Evolutionary conservation across 1,140 invertebrate genomes (phyloP).

Genomic region (Meloidogyne chitwoodi): DNA sequence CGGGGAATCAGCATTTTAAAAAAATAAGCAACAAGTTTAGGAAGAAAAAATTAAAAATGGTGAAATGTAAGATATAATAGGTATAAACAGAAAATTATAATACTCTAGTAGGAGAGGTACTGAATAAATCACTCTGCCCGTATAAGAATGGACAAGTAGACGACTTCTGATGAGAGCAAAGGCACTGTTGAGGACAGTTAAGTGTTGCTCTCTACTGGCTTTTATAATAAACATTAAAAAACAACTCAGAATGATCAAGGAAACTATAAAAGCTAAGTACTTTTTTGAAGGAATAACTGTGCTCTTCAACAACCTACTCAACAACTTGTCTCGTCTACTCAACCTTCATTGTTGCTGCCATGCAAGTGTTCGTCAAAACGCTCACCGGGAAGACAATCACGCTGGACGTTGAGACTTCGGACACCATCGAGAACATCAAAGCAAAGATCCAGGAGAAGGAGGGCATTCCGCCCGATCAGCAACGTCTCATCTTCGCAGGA

Average conservation of each 20-base stretch:
- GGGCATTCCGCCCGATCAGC: slow-evolving; percentile 45
- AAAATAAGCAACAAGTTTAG: too few relatives aligned
- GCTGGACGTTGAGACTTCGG: slow-evolving; percentile 63
- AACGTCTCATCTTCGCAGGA: slow-evolving; percentile 57
- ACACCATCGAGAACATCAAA: slow-evolving; percentile 62
- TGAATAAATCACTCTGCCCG: neutral
- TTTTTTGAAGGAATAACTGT: neutral
- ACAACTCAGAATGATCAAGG: too few relatives aligned
- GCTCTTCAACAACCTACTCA: too few relatives aligned
- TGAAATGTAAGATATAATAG: too few relatives aligned
- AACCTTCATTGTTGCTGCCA: neutral
- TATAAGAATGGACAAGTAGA: neutral
- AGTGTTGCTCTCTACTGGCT: too few relatives aligned
- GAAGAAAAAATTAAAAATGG: too few relatives aligned
- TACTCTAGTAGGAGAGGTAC: too few relatives aligned
- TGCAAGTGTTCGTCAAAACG: slow-evolving; percentile 63
- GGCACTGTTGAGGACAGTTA: too few relatives aligned
- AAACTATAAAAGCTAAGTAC: neutral
- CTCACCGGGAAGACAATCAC: slow-evolving; percentile 65
- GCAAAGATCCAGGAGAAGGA: slow-evolving; percentile 64
- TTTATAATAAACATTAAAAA: too few relatives aligned
- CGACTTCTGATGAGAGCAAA: neutral
- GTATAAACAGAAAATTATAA: too few relatives aligned
- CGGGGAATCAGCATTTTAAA: too few relatives aligned
- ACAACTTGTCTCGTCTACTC: neutral